Evolutionary conservation across 1,140 invertebrate species (phyloP).

Genomic region (Pemphigus obesinymphae): DNA sequence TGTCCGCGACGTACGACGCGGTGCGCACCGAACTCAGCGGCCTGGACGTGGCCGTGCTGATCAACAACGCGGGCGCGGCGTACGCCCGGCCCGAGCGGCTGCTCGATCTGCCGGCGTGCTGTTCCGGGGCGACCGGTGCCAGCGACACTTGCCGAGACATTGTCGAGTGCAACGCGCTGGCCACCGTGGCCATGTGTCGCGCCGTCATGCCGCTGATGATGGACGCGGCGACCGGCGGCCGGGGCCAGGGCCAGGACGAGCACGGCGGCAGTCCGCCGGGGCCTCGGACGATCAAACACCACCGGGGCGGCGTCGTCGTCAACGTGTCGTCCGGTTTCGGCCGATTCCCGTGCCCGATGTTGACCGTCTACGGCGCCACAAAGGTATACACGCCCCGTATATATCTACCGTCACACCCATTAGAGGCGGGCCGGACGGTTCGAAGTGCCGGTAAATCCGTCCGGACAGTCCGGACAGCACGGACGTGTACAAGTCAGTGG

Average conservation of each 20-base stretch:
- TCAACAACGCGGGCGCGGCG: constrained; percentile 94
- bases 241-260: background rate
- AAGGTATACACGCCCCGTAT: constrained; percentile 72
- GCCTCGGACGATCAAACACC: constrained; percentile 67
- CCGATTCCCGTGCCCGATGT: constrained; percentile 71
- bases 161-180: constrained; percentile 59
- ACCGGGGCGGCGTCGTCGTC: constrained; percentile 85
- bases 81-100: constrained; percentile 85
- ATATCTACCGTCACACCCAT: no score
- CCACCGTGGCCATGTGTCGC: constrained; percentile 60
- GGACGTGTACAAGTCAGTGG: no score
- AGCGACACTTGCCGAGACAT: constrained; percentile 52
- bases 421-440: no score
- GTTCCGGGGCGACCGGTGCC: background rate
- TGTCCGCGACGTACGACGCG: background rate
- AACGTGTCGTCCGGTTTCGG: constrained; percentile 86
- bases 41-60: constrained; percentile 84
- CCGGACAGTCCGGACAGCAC: no score
- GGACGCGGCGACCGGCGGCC: constrained; percentile 64
- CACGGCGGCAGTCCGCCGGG: constrained; percentile 56
- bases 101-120: constrained; percentile 56
- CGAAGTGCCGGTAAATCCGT: no score
- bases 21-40: constrained; percentile 57
- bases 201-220: constrained; percentile 78
- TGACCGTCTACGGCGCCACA: constrained; percentile 81